Conservation (phyloP, 2,797 vertebrate species). For the Menidia menidia region DNA sequence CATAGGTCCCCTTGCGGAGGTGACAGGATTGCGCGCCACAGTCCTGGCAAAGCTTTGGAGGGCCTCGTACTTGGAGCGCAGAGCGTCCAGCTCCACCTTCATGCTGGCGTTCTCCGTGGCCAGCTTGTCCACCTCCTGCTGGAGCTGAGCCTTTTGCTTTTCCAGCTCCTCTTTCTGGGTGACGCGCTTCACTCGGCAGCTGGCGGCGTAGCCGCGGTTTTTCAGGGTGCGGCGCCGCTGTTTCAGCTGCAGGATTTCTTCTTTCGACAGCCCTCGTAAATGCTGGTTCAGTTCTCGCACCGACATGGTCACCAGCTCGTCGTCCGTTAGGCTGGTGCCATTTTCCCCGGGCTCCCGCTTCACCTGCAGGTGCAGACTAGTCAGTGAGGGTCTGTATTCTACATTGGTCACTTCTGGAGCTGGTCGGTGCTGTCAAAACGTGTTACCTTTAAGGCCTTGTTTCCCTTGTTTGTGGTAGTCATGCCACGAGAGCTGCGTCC, state of each 20-base stretch:
- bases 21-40: conserved; percentile 94
- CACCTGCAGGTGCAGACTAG: conserved; percentile 81
- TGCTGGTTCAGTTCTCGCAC: conserved; percentile 99
- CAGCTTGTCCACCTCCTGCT: conserved; percentile 98
- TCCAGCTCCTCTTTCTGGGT: conserved; percentile 99
- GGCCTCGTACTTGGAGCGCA: conserved; percentile 98
- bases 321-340: conserved; percentile 97
- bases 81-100: conserved; percentile 96
- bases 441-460: conserved; percentile 96
- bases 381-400: neutral
- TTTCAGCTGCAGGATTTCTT: conserved; percentile 97
- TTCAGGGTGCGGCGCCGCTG: conserved; percentile 97
- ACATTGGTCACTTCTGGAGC: neutral
- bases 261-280: conserved; percentile 94
- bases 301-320: conserved; percentile 99
- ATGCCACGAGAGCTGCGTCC: conserved; percentile 92
- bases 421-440: neutral
- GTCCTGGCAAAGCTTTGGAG: conserved; percentile 98
- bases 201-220: conserved; percentile 97
- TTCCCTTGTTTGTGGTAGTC: conserved; percentile 99
- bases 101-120: conserved; percentile 97
- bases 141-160: conserved; percentile 95
- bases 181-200: conserved; percentile 96
- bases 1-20: conserved; percentile 88
- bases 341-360: conserved; percentile 99